Evolutionary conservation across 2,888 invertebrate genomes (phyloP).

Genomic region (Parnassius orleans): DNA sequence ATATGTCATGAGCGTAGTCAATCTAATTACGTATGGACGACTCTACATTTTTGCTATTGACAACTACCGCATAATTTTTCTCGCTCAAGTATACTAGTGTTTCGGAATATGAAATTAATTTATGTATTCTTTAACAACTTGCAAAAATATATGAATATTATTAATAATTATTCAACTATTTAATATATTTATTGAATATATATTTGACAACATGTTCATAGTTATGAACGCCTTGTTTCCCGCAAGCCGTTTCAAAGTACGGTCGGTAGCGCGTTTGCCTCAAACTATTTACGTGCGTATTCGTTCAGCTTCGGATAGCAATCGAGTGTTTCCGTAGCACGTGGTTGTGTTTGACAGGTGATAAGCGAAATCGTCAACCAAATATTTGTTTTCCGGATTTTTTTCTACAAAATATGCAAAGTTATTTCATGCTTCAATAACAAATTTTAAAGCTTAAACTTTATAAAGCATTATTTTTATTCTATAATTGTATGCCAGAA

Average conservation of each 20-base stretch:
- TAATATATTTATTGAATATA: background rate
- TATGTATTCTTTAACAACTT: too few relatives aligned
- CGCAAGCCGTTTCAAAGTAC: constrained; percentile 46
- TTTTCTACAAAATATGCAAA: constrained; percentile 22
- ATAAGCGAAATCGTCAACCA: constrained; percentile 32
- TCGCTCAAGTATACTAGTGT: too few relatives aligned
- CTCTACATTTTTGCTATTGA: constrained; percentile 15
- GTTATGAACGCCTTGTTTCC: constrained; percentile 22
- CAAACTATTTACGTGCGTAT: constrained; percentile 67
- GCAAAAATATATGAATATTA: too few relatives aligned
- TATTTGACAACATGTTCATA: constrained; percentile 33
- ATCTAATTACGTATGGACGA: constrained; percentile 11
- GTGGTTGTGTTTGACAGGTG: constrained; percentile 61
- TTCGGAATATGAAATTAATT: too few relatives aligned
- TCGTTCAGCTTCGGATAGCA: constrained; percentile 45
- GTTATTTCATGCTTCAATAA: background rate
- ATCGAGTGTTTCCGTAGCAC: constrained; percentile 65
- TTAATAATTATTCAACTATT: too few relatives aligned
- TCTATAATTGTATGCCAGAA: too few relatives aligned
- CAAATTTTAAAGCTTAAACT: background rate
- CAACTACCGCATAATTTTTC: too few relatives aligned
- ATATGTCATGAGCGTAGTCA: constrained; percentile 2
- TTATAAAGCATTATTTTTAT: background rate
- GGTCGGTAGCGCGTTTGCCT: constrained; percentile 42
- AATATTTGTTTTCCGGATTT: constrained; percentile 25